Evolutionary conservation across 2,888 invertebrate genomes (phyloP), one percentile per base, ranked within the genome.

Genomic region (Hermaeophaga mercurialis): DNA sequence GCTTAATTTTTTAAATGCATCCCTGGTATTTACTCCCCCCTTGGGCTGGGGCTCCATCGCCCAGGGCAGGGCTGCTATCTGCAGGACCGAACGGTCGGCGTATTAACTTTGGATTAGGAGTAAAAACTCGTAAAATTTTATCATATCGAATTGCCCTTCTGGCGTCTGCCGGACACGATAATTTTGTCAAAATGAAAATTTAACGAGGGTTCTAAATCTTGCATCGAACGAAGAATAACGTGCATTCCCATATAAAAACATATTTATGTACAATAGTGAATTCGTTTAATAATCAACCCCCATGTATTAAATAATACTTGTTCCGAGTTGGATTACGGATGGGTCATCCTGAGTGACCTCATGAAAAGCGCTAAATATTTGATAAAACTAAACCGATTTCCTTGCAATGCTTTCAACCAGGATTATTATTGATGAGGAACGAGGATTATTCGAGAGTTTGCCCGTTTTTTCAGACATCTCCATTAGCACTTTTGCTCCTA

Each of bases 321-420:
- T n/a, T n/a, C n/a, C n/a, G n/a, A n/a, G n/a, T n/a, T n/a, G n/a
- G n/a, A n/a, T n/a, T n/a, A n/a, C n/a, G n/a, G 41, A 68, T 63
- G 68, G 69, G 67, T 64, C 66, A 65, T 60, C 62, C 61, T 62
- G 59, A 62, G 68, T 57, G 57, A 53, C 70, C 70, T 67, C 65
- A 62, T 64, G 66, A 63, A 66, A 71, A 64, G 65, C 63, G 65
- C 70, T 74, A 71, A 73, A 73, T 73, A 72, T 73, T 74, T 70
- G 65, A 74, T 70, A 68, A 66, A 73, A 74, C 73, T 73, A 73
- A 74, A 73, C 73, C 72, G 73, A 74, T 75, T 74, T 71, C 62
- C 67, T 65, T 59, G 69, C 66, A 66, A 70, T 70, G 74, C 75
- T 75, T 75, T 75, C 73, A 74, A 65, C 70, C 65, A 26, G 48